A percentile compares a stretch with the other conserved stretches of the same genome.
These are phyloP conservation scores for Poecilia picta DNA, from an alignment of 2,797 vertebrate genomes.

Conservation along the genomic window DNA sequence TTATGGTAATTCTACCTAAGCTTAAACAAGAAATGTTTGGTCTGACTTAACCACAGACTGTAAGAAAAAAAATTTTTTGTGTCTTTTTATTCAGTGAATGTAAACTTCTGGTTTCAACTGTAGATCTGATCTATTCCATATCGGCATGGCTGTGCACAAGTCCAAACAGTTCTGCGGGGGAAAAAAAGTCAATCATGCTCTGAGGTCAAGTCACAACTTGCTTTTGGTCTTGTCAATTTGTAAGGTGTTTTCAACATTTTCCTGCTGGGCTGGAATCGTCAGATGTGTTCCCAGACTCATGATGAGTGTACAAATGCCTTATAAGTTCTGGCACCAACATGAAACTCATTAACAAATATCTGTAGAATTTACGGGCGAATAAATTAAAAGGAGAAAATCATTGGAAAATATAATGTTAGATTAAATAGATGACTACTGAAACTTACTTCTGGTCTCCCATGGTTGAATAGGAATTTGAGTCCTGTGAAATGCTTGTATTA, in stretches of 20 bases:
- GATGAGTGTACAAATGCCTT: constrained; percentile 36
- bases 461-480: constrained; percentile 60
- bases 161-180: not conserved
- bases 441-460: constrained; percentile 81
- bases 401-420: constrained; percentile 14
- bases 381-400: constrained; percentile 35
- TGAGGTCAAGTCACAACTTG: constrained; percentile 44
- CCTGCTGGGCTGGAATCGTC: constrained; percentile 13
- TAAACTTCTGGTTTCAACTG: too few relatives aligned
- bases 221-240: constrained; percentile 20
- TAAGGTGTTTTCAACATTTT: constrained; percentile 3
- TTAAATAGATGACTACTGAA: not conserved
- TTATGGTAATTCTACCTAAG: too few relatives aligned
- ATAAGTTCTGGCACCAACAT: constrained; percentile 47
- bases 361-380: constrained; percentile 48
- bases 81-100: too few relatives aligned
- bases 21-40: too few relatives aligned
- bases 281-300: constrained; percentile 28
- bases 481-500: constrained; percentile 57
- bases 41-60: too few relatives aligned
- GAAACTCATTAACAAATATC: constrained; percentile 59
- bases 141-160: not conserved
- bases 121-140: constrained; percentile 14
- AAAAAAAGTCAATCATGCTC: constrained; percentile 18
- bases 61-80: not conserved